phyloP scores from a whole-genome alignment of 2,113 vertebrate species.

The Oenanthe melanoleuca region DNA sequence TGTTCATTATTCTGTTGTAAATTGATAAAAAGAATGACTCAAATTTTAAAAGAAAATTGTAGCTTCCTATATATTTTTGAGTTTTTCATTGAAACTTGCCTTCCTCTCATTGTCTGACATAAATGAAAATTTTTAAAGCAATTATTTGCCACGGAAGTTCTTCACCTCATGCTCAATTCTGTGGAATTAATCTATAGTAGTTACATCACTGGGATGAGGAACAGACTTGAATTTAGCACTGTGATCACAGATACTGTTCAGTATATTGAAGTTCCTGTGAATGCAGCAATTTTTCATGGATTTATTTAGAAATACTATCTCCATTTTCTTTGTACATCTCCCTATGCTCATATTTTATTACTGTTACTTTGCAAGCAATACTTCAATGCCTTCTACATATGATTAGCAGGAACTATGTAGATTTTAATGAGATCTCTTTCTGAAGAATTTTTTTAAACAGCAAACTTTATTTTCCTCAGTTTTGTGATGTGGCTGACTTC shows the following conservation, averaged over 20 bases:
- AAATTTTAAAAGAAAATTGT: not conserved
- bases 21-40: not conserved
- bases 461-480: not conserved
- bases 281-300: not conserved
- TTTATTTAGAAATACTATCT: not conserved
- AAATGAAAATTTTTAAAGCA: not conserved
- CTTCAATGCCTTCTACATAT: not conserved
- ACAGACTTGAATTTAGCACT: not conserved
- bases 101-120: not conserved
- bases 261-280: not conserved
- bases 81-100: not conserved
- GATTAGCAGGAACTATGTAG: not conserved
- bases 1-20: constrained; percentile 35
- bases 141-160: not conserved
- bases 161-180: not conserved
- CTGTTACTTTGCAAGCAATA: not conserved
- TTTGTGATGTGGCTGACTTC: not conserved
- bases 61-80: not conserved
- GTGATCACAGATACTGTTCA: not conserved
- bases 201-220: not conserved
- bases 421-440: not conserved
- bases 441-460: not conserved
- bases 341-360: not conserved
- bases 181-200: not conserved
- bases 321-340: not conserved